phyloP scores from a whole-genome alignment of 1,140 invertebrate species.

The Conopomorpha cramerella region DNA sequence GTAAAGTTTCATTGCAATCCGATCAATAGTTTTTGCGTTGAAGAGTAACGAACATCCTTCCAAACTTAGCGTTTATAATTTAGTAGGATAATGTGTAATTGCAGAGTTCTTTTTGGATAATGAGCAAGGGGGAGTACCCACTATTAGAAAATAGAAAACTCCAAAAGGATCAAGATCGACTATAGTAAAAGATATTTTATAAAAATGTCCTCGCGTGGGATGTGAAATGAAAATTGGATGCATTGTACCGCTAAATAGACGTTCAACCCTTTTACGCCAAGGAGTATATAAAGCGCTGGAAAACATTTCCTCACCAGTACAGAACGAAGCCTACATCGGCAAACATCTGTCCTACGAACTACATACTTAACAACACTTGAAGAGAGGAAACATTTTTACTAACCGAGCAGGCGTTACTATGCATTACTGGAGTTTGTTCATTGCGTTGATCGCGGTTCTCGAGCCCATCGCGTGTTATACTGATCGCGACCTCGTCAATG shows the following conservation, averaged over 20 bases:
- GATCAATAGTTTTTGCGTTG: too few relatives aligned
- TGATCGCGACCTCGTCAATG: slow-evolving; percentile 33
- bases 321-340: slow-evolving; percentile 20
- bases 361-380: slow-evolving; percentile 16
- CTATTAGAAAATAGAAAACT: neutral
- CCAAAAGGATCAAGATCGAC: slow-evolving; percentile 7
- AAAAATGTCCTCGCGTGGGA: slow-evolving; percentile 16
- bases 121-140: too few relatives aligned
- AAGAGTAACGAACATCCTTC: too few relatives aligned
- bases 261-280: slow-evolving; percentile 17
- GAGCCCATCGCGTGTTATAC: slow-evolving; percentile 26
- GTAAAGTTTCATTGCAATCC: too few relatives aligned
- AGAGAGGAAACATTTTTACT: slow-evolving; percentile 14
- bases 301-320: slow-evolving; percentile 20
- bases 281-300: slow-evolving; percentile 28
- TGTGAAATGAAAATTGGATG: slow-evolving; percentile 44
- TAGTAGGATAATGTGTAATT: too few relatives aligned
- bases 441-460: slow-evolving; percentile 28
- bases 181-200: too few relatives aligned
- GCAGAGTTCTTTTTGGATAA: too few relatives aligned
- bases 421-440: slow-evolving; percentile 44
- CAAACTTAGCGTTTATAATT: too few relatives aligned
- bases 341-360: too few relatives aligned
- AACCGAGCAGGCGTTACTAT: slow-evolving; percentile 31
- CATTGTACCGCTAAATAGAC: slow-evolving; percentile 43